A percentile compares a stretch with the other conserved stretches of the same genome.
phyloP scores from a whole-genome alignment of 2,113 vertebrate genomes.

The Alouatta palliata region DNA sequence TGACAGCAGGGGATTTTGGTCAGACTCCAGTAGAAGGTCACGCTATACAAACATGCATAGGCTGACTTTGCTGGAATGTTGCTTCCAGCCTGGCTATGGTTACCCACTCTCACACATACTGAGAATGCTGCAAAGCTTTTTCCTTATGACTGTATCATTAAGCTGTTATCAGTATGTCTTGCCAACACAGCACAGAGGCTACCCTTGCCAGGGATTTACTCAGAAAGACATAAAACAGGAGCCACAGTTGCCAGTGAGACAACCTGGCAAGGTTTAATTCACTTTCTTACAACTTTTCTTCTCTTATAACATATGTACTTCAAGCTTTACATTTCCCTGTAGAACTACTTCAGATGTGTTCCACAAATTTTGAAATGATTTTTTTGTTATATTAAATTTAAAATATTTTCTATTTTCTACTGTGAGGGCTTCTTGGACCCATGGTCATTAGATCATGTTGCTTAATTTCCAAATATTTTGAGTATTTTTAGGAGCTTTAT shows the following conservation, averaged over 20 bases:
- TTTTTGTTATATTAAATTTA: not conserved
- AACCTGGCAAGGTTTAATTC: not conserved
- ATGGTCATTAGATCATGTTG: not conserved
- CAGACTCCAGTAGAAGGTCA: not conserved
- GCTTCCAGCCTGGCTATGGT: not conserved
- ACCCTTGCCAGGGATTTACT: not conserved
- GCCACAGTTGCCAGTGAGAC: not conserved
- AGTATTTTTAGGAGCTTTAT: not conserved
- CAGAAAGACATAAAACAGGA: not conserved
- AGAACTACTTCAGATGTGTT: too few relatives aligned
- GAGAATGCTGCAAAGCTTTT: not conserved
- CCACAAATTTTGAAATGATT: not conserved
- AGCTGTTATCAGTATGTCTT: not conserved
- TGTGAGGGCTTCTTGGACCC: not conserved
- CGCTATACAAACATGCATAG: not conserved
- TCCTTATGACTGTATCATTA: not conserved
- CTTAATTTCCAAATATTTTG: not conserved
- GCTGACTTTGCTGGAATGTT: not conserved
- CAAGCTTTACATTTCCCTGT: not conserved
- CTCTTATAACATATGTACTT: not conserved
- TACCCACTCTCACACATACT: not conserved
- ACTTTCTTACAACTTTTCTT: not conserved
- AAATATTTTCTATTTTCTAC: not conserved
- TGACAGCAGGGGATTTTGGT: not conserved
- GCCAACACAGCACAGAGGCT: not conserved